These are phyloP conservation scores for Drosophila kepulauana DNA, from an alignment of 1,140 invertebrate genomes.

Conservation along the genomic window DNA sequence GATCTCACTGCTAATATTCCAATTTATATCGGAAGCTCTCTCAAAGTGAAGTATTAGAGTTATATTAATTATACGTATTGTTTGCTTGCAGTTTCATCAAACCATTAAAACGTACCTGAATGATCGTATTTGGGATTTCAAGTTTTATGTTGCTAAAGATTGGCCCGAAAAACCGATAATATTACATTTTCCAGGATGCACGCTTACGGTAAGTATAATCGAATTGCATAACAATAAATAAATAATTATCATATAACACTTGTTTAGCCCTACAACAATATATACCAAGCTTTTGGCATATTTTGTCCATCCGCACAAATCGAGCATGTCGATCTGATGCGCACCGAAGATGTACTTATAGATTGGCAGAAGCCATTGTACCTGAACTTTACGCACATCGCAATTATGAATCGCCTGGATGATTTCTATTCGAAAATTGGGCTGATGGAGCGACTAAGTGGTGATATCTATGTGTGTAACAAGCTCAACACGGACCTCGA, in stretches of 20 bases:
- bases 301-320: conserved; percentile 91
- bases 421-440: conserved; percentile 86
- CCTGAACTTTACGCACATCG: conserved; percentile 92
- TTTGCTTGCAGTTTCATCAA: conserved; percentile 92
- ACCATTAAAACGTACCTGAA: conserved; percentile 93
- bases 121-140: conserved; percentile 94
- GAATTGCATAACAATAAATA: not conserved
- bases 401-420: conserved; percentile 90
- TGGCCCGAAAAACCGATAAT: conserved; percentile 93
- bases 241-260: conserved; percentile 40
- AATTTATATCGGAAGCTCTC: no score
- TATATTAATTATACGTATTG: conserved; percentile 1
- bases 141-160: conserved; percentile 94
- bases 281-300: conserved; percentile 92
- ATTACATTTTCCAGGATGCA: conserved; percentile 94
- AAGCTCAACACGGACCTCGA: conserved; percentile 86
- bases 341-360: conserved; percentile 90
- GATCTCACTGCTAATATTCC: no score
- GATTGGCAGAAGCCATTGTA: conserved; percentile 92
- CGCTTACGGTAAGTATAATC: conserved; percentile 89
- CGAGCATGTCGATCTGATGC: conserved; percentile 89
- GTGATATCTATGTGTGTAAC: conserved; percentile 91
- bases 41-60: no score
- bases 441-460: conserved; percentile 90
- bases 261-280: conserved; percentile 89